Base-by-base conservation (phyloP, 1,140 invertebrate species). In the Drosophila pachea region DNA sequence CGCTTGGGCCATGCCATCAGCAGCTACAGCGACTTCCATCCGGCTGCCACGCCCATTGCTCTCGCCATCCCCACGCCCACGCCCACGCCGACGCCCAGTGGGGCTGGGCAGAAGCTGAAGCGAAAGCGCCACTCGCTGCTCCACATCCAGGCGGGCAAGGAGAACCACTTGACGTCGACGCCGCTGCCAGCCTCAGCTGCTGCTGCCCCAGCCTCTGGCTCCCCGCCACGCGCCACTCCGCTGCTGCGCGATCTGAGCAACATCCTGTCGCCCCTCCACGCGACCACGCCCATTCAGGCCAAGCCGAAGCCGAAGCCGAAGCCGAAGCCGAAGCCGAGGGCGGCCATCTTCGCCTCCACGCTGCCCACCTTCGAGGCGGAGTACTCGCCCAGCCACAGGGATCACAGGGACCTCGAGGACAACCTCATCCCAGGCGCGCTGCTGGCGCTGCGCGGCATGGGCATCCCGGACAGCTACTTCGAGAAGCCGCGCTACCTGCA, bases 381-480 rank as follows among this genome's bases (percentile, higher is more conserved):
- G 62, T 87, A 84, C 64, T 89, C 88, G 40, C 88, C 88, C 36
- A 87, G 79, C 14, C 82, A 79, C 52, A 35, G 73, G 74, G 35
- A 63, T 47, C 22, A 47, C 31, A 31, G 36, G 43, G 14, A 29
- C 2, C n/a, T 14, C 14, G 7, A 36, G 32, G 75, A 48, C 11
- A 47, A 16, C 9, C 5, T 73, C n/a, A 73, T 89, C 22, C 88
- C 88, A 0, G 88, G 88, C 29, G 73, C 88, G 2, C 52, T 89
- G 52, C 60, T 89, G 7, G 88, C 88, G 2, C 66, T 89, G 40
- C 82, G 88, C 4, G 88, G 88, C 14, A 43, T 89, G 9, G 86
- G 84, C 31, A 86, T 89, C 14, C 79, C 88, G 7, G 88, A 89
- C 66, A 84, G 78, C 40, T 89, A 89, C 69, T 89, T 89, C 45